Conservation (phyloP, 2,113 vertebrate species). For the Apistogramma diplotaenia region DNA sequence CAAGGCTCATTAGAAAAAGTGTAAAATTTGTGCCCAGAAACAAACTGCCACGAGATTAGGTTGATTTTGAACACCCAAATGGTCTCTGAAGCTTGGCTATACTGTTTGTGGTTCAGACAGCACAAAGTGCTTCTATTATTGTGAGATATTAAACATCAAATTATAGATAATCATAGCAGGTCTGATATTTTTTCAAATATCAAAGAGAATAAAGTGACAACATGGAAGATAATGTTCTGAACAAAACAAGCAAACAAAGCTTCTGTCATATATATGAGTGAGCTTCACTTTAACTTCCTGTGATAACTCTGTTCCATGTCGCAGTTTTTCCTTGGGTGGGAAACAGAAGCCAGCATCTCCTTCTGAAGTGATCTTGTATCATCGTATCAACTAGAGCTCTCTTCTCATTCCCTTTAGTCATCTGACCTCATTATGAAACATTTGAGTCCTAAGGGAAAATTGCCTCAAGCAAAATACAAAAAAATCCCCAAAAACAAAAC, state of each 20-base stretch:
- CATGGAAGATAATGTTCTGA: neutral
- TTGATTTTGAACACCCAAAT: too few relatives aligned
- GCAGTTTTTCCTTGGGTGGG: neutral
- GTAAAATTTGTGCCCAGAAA: too few relatives aligned
- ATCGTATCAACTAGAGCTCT: slow-evolving; percentile 10
- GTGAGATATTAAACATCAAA: neutral
- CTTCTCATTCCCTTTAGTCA: neutral
- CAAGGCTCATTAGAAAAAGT: too few relatives aligned
- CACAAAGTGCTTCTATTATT: neutral
- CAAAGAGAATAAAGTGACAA: neutral
- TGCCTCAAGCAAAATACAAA: slow-evolving; percentile 32
- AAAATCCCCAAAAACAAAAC: too few relatives aligned
- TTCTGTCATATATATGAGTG: neutral
- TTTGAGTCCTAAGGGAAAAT: slow-evolving; percentile 23
- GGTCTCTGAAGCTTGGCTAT: too few relatives aligned
- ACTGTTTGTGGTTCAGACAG: neutral
- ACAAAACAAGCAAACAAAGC: neutral
- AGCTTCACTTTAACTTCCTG: neutral
- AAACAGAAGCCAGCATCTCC: neutral
- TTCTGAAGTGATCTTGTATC: neutral
- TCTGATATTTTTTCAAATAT: neutral
- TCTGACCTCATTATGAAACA: slow-evolving; percentile 56
- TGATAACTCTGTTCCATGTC: neutral
- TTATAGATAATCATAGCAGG: neutral
- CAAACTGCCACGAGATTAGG: too few relatives aligned